These are phyloP conservation scores for Drosophila meridiana DNA, from an alignment of 2,888 invertebrate species.

Conservation along the genomic window DNA sequence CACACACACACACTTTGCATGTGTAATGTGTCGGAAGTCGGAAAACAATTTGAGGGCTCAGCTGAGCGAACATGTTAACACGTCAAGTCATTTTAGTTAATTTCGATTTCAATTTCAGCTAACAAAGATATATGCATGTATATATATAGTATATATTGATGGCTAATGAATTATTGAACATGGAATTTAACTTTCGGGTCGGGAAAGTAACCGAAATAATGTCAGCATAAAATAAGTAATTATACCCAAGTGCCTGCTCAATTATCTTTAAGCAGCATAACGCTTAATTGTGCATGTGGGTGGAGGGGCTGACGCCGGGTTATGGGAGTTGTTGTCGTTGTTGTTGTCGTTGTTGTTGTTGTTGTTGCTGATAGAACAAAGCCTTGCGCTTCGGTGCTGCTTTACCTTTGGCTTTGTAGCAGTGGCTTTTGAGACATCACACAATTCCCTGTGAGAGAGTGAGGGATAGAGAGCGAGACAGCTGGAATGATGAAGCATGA, in stretches of 20 bases:
- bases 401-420: constrained; percentile 37
- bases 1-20: constrained; percentile 51
- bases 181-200: constrained; percentile 59
- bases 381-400: constrained; percentile 69
- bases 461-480: background rate
- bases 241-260: constrained; percentile 84
- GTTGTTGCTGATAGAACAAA: constrained; percentile 50
- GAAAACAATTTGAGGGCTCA: constrained; percentile 38
- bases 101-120: constrained; percentile 39
- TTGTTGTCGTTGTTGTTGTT: background rate
- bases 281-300: constrained; percentile 71
- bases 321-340: background rate
- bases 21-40: constrained; percentile 56
- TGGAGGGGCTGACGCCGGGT: background rate
- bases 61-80: constrained; percentile 64
- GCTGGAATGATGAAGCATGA: constrained; percentile 52
- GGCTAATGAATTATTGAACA: constrained; percentile 50
- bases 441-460: background rate
- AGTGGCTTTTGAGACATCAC: constrained; percentile 26
- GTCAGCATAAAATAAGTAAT: constrained; percentile 82
- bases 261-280: constrained; percentile 79
- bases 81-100: constrained; percentile 59
- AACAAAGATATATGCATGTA: constrained; percentile 28
- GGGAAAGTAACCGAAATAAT: constrained; percentile 31
- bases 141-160: constrained; percentile 15